Evolutionary conservation across 2,888 invertebrate species (phyloP), one percentile per base, ranked within the genome.

Genomic region (Scrobipalpa atriplicella): DNA sequence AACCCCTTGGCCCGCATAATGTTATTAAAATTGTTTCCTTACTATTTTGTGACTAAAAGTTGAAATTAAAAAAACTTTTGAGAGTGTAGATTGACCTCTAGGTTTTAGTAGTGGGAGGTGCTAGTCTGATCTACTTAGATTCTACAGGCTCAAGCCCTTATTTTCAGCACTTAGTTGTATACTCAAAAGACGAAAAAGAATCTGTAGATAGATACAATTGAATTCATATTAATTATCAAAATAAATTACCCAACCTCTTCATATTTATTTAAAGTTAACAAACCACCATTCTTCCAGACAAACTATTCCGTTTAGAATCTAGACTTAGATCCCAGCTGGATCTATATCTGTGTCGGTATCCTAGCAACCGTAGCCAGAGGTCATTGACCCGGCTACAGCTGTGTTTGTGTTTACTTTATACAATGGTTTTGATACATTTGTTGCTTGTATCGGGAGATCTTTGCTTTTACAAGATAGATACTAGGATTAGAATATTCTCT

Each of bases 371-470:
- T 29, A 29, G 47, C 6, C 39, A 10, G 38, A 58, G 43, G 66
- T 36, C 38, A n/a, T 43, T 39, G 61, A 58, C 58, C 58, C 58
- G 38, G 38, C 18, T 36, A 38, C 58, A 58, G 58, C 58, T 58
- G 58, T 58, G 58, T 58, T 58, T 38, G 47, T 47, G 47, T 47
- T 47, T 47, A 47, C 47, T 47, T 47, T 47, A 47, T 16, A 54
- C 54, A 54, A 19, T 54, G 18, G 54, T 54, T 54, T 54, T 54
- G 11, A 54, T 18, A 54, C 21, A 54, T 21, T 54, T 21, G 51
- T 51, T 51, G 7, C 18, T 21, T 54, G 54, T 10, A 8, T 21
- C 11, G 19, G 19, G 18, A n/a, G n/a, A 19, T 21, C 54, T 54
- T 54, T 54, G 19, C 19, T 54, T 21, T 10, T 19, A 52, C 19